A percentile compares a stretch with the other conserved stretches of the same genome.
Conservation (phyloP, 2,113 vertebrate species). For the Dermatemys mawii region DNA sequence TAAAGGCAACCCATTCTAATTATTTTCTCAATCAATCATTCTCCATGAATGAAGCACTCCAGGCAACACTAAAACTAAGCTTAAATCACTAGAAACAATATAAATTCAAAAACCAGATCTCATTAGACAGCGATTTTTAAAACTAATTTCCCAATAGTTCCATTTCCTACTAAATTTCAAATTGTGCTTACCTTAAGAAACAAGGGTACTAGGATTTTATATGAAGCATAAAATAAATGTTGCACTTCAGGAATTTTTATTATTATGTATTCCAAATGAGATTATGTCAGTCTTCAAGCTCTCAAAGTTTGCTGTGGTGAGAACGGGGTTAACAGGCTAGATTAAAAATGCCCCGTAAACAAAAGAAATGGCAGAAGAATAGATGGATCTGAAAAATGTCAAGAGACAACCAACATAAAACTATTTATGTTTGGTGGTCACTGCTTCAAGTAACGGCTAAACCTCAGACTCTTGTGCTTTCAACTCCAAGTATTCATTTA, state of each 20-base stretch:
- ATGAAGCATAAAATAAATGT: slow-evolving; percentile 50
- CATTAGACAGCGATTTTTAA: slow-evolving; percentile 67
- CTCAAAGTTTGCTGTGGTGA: slow-evolving; percentile 6
- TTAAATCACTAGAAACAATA: slow-evolving; percentile 76
- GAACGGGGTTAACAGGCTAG: background rate
- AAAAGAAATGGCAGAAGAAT: background rate
- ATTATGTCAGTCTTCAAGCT: background rate
- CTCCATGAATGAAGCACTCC: slow-evolving; percentile 67
- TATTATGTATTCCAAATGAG: slow-evolving; percentile 50
- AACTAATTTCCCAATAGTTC: slow-evolving; percentile 70
- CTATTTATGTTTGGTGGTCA: background rate
- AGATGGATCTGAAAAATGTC: background rate
- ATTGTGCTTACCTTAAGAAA: slow-evolving; percentile 54
- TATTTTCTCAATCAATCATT: slow-evolving; percentile 75
- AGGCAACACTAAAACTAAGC: slow-evolving; percentile 72
- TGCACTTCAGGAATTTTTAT: slow-evolving; percentile 40
- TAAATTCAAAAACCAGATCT: slow-evolving; percentile 66
- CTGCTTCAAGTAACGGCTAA: background rate
- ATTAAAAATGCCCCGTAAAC: background rate
- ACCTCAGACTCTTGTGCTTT: background rate
- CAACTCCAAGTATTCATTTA: background rate
- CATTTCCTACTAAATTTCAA: slow-evolving; percentile 62
- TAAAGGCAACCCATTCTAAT: slow-evolving; percentile 68
- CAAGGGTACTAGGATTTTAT: slow-evolving; percentile 23
- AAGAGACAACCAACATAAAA: background rate